These are phyloP conservation scores for Axis porcinus DNA, from an alignment of 2,113 vertebrate genomes.

Conservation along the genomic window DNA sequence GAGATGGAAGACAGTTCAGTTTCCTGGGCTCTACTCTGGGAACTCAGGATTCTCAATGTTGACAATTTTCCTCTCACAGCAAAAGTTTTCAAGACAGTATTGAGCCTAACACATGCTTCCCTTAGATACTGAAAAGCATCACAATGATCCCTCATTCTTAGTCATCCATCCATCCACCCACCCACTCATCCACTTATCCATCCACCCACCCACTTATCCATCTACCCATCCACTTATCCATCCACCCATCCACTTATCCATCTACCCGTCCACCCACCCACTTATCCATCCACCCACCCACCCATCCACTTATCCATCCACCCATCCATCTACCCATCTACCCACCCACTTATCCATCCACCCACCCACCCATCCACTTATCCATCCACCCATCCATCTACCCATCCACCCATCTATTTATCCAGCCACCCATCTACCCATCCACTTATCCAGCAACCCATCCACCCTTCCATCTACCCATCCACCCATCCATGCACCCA, in stretches of 20 bases:
- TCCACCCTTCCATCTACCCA: not conserved
- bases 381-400: not conserved
- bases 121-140: not conserved
- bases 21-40: not conserved
- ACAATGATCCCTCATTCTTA: not conserved
- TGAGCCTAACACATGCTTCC: not conserved
- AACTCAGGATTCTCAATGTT: not conserved
- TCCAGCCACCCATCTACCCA: fast-evolving
- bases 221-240: no score
- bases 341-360: fast-evolving
- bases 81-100: not conserved
- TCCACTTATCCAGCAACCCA: no score
- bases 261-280: no score
- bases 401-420: not conserved
- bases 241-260: not conserved
- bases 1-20: not conserved
- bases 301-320: no score
- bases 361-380: not conserved
- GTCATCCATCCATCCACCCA: not conserved
- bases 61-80: not conserved
- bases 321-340: not conserved
- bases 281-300: not conserved
- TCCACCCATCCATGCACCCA: not conserved
- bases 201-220: no score
- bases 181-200: not conserved